These are phyloP conservation scores for Rotaria macrura DNA, from an alignment of 2,888 invertebrate species.

Conservation along the genomic window DNA sequence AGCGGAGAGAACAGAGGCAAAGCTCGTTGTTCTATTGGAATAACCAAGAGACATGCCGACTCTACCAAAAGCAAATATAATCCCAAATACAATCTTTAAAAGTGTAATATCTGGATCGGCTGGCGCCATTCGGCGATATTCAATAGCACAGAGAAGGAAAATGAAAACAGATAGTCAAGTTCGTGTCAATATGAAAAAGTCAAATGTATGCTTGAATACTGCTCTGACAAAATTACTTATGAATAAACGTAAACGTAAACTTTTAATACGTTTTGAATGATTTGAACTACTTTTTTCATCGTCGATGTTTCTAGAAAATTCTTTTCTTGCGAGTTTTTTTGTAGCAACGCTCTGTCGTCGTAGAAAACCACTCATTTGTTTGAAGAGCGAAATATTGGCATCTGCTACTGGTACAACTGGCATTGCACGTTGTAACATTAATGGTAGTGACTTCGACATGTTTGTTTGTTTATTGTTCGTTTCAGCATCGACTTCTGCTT, in stretches of 20 bases:
- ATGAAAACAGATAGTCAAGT: background rate
- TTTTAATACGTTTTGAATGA: background rate
- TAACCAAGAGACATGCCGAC: background rate
- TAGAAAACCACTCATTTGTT: background rate
- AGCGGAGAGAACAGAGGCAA: background rate
- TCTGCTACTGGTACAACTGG: background rate
- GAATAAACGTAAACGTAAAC: background rate
- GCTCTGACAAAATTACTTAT: background rate
- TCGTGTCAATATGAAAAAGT: background rate
- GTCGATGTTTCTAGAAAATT: background rate
- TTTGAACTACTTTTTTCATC: background rate
- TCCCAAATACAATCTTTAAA: background rate
- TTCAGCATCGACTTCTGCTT: background rate
- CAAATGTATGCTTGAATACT: background rate
- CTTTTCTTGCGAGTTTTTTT: background rate
- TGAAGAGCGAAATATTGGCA: background rate
- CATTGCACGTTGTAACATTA: background rate
- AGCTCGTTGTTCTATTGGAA: background rate
- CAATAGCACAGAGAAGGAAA: conserved; percentile 2
- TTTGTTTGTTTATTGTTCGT: background rate
- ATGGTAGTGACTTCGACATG: background rate
- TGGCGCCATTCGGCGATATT: background rate
- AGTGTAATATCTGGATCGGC: background rate
- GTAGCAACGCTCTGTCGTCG: background rate
- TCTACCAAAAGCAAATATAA: background rate